Evolutionary conservation across 2,888 invertebrate genomes (phyloP), one percentile per base, ranked within the genome.

Genomic region (Dasysyrphus tricinctus): DNA sequence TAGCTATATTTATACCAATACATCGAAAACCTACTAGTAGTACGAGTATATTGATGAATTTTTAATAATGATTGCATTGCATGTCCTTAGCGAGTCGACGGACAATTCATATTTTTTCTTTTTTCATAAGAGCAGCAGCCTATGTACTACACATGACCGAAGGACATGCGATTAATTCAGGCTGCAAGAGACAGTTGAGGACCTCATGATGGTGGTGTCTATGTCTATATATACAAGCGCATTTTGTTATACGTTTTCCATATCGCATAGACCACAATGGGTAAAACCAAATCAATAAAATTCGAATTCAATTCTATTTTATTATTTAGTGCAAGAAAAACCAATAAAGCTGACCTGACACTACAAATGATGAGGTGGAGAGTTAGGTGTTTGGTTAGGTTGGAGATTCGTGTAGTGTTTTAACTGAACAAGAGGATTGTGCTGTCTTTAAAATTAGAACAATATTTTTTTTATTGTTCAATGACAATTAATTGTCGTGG

Each of bases 1-100:
- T 16, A 47, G 7, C 11, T 39, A 54, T 24, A 4, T 11, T n/a
- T 16, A 51, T 39, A 80, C 80, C 29, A 67, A 84, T 49, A 83
- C 79, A 47, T 54, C 5, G 14, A 75, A n/a, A 44, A 51, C 29
- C 39, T 49, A 59, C 75, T 69, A 61, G 69, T 77, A 70, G 72
- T 24, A 39, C 39, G 14, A 14, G 42, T 42, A 42, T 61, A 77
- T 74, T 78, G 75, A 88, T 89, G 85, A 88, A 87, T 74, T 80
- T 86, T 88, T 89, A 83, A 90, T 89, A 89, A 89, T 89, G 88
- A 88, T 88, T 89, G 80, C 88, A 88, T 89, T 88, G 89, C 87
- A 83, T 90, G 88, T 87, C 78, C 85, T 47, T 65, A 39, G 24
- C 70, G 49, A 77, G 42, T 49, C 65, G 65, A 54, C 72, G 82